Base-by-base conservation (phyloP, 35 echinoderm and acorn worm genomes). In the Holothuria glaberrima region DNA sequence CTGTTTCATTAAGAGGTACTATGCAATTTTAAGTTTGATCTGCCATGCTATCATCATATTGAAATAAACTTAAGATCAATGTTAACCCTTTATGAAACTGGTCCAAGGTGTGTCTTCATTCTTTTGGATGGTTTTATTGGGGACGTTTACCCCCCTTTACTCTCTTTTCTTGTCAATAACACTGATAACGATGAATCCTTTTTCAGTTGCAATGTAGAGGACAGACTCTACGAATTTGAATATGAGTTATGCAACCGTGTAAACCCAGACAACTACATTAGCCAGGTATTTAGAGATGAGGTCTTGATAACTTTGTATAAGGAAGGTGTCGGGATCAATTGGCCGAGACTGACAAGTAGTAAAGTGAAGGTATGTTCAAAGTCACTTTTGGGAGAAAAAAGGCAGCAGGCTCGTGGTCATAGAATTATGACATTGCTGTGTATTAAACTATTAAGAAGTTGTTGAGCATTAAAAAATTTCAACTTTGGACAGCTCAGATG, bases 351-450 rank as follows among this genome's bases (percentile, higher is more conserved):
- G 32, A 87, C 91, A 25, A 63, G 61, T 31, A 86, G 25, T 22
- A 95, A 95, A 63, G 20, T 63, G 38, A 95, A 95, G 94, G 94
- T 95, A 78, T n/a, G n/a, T n/a, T n/a, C n/a, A n/a, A n/a, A 65
- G 38, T 35, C 12, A 20, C 29, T 38, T 46, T 86, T 26, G 22
- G 25, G 25, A 4, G 6, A 2, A 50, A 48, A 24, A 21, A 34
- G 18, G 50, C 26, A 20, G 24, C 0, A 20, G 35, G 35, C 31
- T 75, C 27, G 9, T 31, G 6, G 6, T 20, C 71, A 24, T 16
- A 28, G 21, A 16, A 6, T 7, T 30, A 13, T 7, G 21, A 5
- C 27, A 17, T n/a, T 30, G 30, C 14, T 72, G 10, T 18, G 24
- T 18, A 75, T n/a, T n/a, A n/a, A n/a, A 75, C 20, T 38, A 41